Conservation (phyloP, 2,113 vertebrate genomes). For the Mystacornis crossleyi region DNA sequence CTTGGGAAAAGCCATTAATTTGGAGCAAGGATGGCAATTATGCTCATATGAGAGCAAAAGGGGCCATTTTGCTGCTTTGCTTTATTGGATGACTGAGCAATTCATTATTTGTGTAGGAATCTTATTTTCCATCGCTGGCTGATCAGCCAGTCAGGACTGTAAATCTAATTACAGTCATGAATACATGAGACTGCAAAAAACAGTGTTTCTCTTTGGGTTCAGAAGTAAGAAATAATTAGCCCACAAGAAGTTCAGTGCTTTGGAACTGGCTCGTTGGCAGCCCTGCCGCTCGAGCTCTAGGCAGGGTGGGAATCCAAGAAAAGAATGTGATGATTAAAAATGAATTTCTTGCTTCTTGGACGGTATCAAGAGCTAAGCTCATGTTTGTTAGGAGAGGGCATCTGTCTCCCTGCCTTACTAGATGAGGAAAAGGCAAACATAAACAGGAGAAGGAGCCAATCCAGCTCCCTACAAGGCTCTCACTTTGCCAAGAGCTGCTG, state of each 20-base stretch:
- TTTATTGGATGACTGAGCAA: neutral
- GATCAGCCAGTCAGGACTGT: neutral
- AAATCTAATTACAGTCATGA: constrained; percentile 31
- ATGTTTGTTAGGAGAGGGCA: neutral
- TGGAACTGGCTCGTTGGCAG: neutral
- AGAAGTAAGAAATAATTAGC: neutral
- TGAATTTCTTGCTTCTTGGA: neutral
- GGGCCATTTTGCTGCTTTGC: neutral
- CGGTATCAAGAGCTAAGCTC: neutral
- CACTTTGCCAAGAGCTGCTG: constrained; percentile 5
- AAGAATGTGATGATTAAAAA: constrained; percentile 2
- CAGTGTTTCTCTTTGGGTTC: neutral
- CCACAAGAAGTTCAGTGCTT: neutral
- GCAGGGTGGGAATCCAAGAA: neutral
- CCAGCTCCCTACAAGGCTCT: neutral
- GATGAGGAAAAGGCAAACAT: neutral
- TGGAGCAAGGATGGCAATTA: neutral
- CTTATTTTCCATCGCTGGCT: neutral
- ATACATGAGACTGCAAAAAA: neutral
- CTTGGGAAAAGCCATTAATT: neutral
- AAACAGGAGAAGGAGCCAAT: constrained; percentile 8
- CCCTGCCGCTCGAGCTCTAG: neutral
- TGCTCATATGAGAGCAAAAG: neutral
- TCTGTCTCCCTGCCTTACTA: constrained; percentile 13
- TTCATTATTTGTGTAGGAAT: neutral